These are phyloP conservation scores for Chironomus tentans DNA, from an alignment of 2,888 invertebrate species.

Conservation along the genomic window DNA sequence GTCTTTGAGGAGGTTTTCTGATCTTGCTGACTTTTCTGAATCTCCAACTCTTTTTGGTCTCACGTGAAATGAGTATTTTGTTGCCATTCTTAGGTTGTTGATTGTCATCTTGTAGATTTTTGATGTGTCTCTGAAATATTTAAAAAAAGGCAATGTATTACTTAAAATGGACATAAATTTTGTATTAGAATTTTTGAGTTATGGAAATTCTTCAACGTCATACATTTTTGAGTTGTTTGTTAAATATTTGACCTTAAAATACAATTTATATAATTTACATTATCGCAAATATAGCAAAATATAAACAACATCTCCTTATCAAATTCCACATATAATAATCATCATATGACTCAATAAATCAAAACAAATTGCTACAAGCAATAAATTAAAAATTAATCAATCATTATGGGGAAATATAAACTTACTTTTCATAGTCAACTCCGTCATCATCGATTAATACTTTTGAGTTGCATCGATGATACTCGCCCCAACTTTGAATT, in stretches of 20 bases:
- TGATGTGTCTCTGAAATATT: not conserved
- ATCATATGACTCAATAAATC: too few species aligned
- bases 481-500: constrained; percentile 65
- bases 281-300: not conserved
- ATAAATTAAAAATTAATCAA: too few species aligned
- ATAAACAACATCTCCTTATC: not conserved
- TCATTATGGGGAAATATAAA: too few species aligned
- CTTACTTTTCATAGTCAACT: constrained; percentile 26
- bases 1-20: constrained; percentile 41
- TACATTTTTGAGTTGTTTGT: too few species aligned
- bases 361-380: too few species aligned
- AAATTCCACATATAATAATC: too few species aligned
- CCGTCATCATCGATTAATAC: constrained; percentile 34
- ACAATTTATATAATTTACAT: not conserved
- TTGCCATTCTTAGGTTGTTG: constrained; percentile 68
- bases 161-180: too few species aligned
- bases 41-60: constrained; percentile 49
- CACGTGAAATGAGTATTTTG: constrained; percentile 71
- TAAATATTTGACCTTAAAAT: too few species aligned
- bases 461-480: constrained; percentile 58
- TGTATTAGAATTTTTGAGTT: too few species aligned
- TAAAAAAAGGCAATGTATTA: not conserved
- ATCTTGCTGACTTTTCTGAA: constrained; percentile 39
- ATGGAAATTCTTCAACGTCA: too few species aligned
- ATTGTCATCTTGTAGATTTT: constrained; percentile 51